These are phyloP conservation scores for Tragelaphus strepsiceros DNA, from an alignment of 2,113 vertebrate genomes.

Conservation along the genomic window DNA sequence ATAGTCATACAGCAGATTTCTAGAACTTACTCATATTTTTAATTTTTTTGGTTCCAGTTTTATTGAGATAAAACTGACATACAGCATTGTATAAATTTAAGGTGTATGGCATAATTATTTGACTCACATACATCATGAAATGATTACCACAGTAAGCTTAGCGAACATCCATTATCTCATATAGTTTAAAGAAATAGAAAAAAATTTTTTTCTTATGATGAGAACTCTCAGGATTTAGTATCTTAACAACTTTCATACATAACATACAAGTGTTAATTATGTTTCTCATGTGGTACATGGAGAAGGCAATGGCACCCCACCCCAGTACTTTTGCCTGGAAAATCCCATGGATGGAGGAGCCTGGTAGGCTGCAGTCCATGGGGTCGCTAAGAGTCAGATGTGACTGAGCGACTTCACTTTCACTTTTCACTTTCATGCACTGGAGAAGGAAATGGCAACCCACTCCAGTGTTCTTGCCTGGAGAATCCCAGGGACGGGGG, in stretches of 20 bases:
- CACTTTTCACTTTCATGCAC: too few species aligned
- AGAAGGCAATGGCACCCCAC: too few species aligned
- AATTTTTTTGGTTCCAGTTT: neutral
- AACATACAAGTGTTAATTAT: neutral
- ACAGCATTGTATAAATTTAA: neutral
- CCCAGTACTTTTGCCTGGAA: too few species aligned
- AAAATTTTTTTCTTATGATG: neutral
- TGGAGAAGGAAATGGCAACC: too few species aligned
- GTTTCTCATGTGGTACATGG: neutral
- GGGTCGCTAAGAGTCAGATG: too few species aligned
- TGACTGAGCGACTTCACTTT: too few species aligned
- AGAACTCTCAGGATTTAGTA: neutral
- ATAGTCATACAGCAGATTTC: neutral
- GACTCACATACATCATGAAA: neutral
- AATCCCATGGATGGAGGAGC: too few species aligned
- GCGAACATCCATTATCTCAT: neutral
- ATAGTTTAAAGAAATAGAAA: neutral
- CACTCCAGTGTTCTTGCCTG: too few species aligned
- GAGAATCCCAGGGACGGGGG: too few species aligned
- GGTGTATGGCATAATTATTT: neutral
- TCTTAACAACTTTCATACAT: neutral
- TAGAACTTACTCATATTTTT: neutral
- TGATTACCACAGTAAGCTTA: neutral
- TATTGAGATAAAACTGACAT: neutral
- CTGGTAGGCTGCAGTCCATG: too few species aligned